phyloP scores from a whole-genome alignment of 2,113 vertebrate species.

The Willisornis vidua region DNA sequence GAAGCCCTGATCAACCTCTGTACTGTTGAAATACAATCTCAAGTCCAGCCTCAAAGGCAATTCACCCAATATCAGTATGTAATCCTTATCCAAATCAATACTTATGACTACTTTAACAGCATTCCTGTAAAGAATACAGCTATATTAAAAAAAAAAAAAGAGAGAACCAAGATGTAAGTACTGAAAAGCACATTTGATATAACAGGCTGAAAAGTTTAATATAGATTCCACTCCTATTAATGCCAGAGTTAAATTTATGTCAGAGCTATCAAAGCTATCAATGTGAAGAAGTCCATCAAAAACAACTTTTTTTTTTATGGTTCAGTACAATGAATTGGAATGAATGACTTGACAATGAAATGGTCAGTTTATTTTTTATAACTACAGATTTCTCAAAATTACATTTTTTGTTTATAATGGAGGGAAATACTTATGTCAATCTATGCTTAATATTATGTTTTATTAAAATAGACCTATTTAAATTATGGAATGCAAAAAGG shows the following conservation, averaged over 20 bases:
- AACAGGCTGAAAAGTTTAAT: not conserved
- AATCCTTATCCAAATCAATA: not conserved
- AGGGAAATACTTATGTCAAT: not conserved
- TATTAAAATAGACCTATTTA: not conserved
- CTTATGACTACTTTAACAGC: not conserved
- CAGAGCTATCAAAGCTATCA: not conserved
- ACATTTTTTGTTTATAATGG: not conserved
- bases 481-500: not conserved
- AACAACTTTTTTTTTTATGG: not conserved
- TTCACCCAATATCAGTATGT: not conserved
- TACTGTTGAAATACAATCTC: not conserved
- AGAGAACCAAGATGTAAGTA: not conserved
- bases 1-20: not conserved
- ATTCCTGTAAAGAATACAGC: not conserved
- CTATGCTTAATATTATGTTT: not conserved
- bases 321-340: not conserved
- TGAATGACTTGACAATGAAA: not conserved
- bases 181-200: not conserved
- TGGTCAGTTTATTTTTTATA: not conserved
- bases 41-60: not conserved
- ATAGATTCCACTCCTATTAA: not conserved
- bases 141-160: not conserved
- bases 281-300: not conserved
- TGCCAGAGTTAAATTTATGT: not conserved
- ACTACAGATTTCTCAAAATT: not conserved